phyloP scores from a whole-genome alignment of 2,888 invertebrate genomes.

The Alsophila aescularia region DNA sequence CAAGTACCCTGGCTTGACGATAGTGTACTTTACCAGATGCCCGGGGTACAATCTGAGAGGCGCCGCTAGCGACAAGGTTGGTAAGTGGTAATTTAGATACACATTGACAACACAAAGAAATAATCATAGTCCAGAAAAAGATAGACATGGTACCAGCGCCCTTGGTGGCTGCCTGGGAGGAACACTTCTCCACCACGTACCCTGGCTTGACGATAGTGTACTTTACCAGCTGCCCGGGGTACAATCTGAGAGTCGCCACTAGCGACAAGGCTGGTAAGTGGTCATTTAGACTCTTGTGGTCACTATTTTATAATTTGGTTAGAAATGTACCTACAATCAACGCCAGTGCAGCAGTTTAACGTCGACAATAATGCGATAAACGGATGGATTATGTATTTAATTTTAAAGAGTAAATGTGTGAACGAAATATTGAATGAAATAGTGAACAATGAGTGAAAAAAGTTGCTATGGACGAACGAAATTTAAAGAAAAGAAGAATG shows the following conservation, averaged over 20 bases:
- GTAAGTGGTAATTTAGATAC: constrained; percentile 51
- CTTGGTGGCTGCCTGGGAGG: constrained; percentile 94
- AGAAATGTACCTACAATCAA: too few relatives aligned
- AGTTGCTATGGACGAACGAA: too few relatives aligned
- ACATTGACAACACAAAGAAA: background rate
- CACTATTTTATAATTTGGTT: too few relatives aligned
- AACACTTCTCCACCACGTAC: constrained; percentile 87
- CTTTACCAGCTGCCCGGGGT: constrained; percentile 93
- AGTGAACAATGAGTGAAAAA: too few relatives aligned
- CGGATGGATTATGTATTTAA: too few relatives aligned
- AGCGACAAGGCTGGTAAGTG: constrained; percentile 81
- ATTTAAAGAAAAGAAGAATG: too few relatives aligned
- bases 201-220: constrained; percentile 88
- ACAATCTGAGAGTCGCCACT: constrained; percentile 86
- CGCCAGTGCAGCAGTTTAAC: too few relatives aligned
- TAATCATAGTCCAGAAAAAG: constrained; percentile 93
- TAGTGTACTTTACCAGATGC: constrained; percentile 93
- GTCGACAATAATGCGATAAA: too few relatives aligned
- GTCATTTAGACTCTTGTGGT: too few relatives aligned
- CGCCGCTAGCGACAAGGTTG: constrained; percentile 81
- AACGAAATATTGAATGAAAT: too few relatives aligned
- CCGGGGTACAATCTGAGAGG: constrained; percentile 89
- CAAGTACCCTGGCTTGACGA: constrained; percentile 84
- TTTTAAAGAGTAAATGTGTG: too few relatives aligned
- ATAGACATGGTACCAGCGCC: constrained; percentile 93